phyloP scores from a whole-genome alignment of 1,140 invertebrate species.

The Drosophila kurseongensis region DNA sequence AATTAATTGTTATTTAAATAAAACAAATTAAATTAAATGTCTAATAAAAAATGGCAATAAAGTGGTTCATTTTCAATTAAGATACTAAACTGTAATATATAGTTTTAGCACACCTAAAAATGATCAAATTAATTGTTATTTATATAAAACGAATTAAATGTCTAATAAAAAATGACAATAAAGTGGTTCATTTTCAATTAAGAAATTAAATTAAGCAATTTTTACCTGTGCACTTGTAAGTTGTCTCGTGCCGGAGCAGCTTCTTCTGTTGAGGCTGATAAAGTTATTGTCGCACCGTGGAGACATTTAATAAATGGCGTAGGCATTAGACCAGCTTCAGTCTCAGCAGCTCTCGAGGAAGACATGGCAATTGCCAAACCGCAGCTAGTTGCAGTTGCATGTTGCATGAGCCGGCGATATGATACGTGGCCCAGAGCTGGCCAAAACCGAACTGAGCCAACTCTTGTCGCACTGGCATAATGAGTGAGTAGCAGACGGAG shows the following conservation, averaged over 20 bases:
- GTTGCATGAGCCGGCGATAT: slow-evolving; percentile 75
- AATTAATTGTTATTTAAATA: background rate
- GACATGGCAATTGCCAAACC: slow-evolving; percentile 28
- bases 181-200: background rate
- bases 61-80: background rate
- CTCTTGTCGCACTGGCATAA: slow-evolving; percentile 60
- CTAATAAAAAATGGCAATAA: no score
- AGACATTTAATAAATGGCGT: slow-evolving; percentile 84
- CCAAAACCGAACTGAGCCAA: slow-evolving; percentile 20
- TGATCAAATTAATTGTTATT: background rate
- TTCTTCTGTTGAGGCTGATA: slow-evolving; percentile 61
- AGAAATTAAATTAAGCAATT: no score
- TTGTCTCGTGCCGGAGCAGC: slow-evolving; percentile 37
- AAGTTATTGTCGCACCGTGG: slow-evolving; percentile 82
- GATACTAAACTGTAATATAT: no score
- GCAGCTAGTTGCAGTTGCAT: slow-evolving; percentile 62
- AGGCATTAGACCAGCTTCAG: slow-evolving; percentile 74
- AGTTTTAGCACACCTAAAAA: no score
- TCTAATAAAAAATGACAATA: no score
- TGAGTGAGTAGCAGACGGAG: slow-evolving; percentile 77
- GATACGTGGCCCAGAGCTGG: slow-evolving; percentile 56
- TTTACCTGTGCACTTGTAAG: slow-evolving; percentile 1
- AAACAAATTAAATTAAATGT: no score
- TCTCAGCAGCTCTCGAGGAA: slow-evolving; percentile 9
- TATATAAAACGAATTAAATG: no score